phyloP scores from a whole-genome alignment of 2,888 invertebrate species.

The Cheilosia variabilis region DNA sequence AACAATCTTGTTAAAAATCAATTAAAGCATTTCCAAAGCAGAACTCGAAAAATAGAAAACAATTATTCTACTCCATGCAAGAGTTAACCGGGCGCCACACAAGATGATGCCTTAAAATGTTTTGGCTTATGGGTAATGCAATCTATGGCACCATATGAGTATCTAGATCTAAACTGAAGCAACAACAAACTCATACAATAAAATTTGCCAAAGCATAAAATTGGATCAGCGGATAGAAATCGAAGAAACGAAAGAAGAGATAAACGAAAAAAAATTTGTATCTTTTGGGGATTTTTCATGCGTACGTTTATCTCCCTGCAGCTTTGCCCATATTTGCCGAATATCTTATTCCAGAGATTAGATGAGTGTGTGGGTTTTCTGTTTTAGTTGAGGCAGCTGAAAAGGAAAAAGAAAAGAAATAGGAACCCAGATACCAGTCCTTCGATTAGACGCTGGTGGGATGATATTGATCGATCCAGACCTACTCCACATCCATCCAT shows the following conservation, averaged over 20 bases:
- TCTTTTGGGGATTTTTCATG: slow-evolving; percentile 36
- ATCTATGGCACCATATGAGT: slow-evolving; percentile 37
- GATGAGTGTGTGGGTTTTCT: slow-evolving; percentile 30
- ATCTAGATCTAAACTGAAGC: slow-evolving; percentile 15
- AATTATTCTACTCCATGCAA: neutral
- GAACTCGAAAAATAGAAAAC: neutral
- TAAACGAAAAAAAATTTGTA: slow-evolving; percentile 42
- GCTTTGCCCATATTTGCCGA: slow-evolving; percentile 43
- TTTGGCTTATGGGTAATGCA: slow-evolving; percentile 33
- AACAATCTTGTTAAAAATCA: slow-evolving; percentile 60
- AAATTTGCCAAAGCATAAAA: slow-evolving; percentile 64
- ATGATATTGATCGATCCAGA: slow-evolving; percentile 50
- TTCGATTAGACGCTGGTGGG: neutral
- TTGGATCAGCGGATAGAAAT: slow-evolving; percentile 64
- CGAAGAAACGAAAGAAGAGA: slow-evolving; percentile 31
- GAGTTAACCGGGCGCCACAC: slow-evolving; percentile 22
- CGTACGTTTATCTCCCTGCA: slow-evolving; percentile 21
- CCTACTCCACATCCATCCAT: slow-evolving; percentile 16
- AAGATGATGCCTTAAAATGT: slow-evolving; percentile 44
- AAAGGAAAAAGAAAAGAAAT: slow-evolving; percentile 6
- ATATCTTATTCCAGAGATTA: slow-evolving; percentile 66
- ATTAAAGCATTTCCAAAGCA: slow-evolving; percentile 34
- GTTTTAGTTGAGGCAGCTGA: slow-evolving; percentile 25
- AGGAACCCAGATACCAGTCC: slow-evolving; percentile 36
- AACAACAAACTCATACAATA: slow-evolving; percentile 35